These are phyloP conservation scores for Orthosia incerta DNA, from an alignment of 2,888 invertebrate genomes.

Conservation along the genomic window DNA sequence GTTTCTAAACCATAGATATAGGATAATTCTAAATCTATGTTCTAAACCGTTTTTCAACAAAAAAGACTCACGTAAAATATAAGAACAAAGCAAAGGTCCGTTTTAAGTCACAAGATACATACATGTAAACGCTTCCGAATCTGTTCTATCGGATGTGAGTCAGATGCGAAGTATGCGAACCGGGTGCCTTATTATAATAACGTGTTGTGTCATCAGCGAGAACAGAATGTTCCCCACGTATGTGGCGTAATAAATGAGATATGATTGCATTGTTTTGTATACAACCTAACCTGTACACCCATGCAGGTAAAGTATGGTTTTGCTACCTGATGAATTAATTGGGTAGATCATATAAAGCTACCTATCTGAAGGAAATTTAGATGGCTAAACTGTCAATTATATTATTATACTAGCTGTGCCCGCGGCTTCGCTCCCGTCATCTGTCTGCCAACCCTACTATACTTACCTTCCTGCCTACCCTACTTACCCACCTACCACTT, in stretches of 20 bases:
- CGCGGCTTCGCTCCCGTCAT: too few relatives aligned
- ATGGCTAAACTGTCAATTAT: too few relatives aligned
- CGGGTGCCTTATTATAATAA: slow-evolving; percentile 72
- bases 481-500: too few relatives aligned
- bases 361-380: too few relatives aligned
- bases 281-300: slow-evolving; percentile 56
- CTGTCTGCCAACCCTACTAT: too few relatives aligned
- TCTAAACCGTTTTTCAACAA: background rate
- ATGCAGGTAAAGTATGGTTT: background rate
- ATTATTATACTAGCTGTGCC: too few relatives aligned
- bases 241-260: slow-evolving; percentile 27
- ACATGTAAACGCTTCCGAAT: slow-evolving; percentile 35
- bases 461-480: too few relatives aligned
- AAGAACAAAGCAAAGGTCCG: slow-evolving; percentile 15
- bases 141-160: slow-evolving; percentile 23
- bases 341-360: background rate
- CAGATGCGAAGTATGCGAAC: too few relatives aligned
- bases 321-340: background rate
- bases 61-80: slow-evolving; percentile 14
- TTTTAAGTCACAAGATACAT: slow-evolving; percentile 12
- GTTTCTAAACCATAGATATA: background rate
- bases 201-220: slow-evolving; percentile 66
- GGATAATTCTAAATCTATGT: too few relatives aligned
- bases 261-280: slow-evolving; percentile 58
- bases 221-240: slow-evolving; percentile 58